Percentiles rank a stretch among this genome's conserved stretches.
Conservation (phyloP, 2,888 invertebrate genomes). For the Tiliacea aurago region DNA sequence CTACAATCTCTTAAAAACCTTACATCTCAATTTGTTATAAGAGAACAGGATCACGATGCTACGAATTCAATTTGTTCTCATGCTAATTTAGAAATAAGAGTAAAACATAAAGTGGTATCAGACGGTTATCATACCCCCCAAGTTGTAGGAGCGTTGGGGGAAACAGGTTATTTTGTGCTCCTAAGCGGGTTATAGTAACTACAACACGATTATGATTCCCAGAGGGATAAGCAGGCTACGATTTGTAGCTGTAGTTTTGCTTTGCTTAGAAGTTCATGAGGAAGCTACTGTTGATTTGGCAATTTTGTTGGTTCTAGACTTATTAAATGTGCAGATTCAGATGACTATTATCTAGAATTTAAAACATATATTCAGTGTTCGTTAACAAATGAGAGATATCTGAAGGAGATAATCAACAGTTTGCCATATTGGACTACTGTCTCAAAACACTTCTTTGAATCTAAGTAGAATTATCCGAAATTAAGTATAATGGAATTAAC, state of each 20-base stretch:
- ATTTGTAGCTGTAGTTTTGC: conserved; percentile 36
- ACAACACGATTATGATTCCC: conserved; percentile 55
- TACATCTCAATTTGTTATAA: conserved; percentile 43
- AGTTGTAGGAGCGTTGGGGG: conserved; percentile 59
- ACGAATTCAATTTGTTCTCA: conserved; percentile 65
- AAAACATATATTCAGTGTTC: not conserved
- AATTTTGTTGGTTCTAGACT: not conserved
- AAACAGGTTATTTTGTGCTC: conserved; percentile 64
- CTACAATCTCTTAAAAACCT: conserved; percentile 16
- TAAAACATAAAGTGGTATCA: conserved; percentile 57
- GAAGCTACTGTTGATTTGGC: not conserved
- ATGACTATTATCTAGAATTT: not conserved
- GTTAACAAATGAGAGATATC: not conserved
- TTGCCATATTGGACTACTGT: not conserved
- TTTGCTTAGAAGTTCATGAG: conserved; percentile 16
- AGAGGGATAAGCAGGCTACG: conserved; percentile 47
- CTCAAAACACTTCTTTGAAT: conserved; percentile 3
- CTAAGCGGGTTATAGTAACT: conserved; percentile 50
- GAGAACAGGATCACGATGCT: conserved; percentile 28
- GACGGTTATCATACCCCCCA: conserved; percentile 66
- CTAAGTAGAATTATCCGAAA: not conserved
- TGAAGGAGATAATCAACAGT: not conserved
- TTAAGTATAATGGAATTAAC: not conserved
- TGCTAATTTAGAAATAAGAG: conserved; percentile 67
- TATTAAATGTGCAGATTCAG: not conserved